Evolutionary conservation across 2,113 vertebrate genomes (phyloP), one percentile per base, ranked within the genome.

Genomic region (Mystacornis crossleyi): DNA sequence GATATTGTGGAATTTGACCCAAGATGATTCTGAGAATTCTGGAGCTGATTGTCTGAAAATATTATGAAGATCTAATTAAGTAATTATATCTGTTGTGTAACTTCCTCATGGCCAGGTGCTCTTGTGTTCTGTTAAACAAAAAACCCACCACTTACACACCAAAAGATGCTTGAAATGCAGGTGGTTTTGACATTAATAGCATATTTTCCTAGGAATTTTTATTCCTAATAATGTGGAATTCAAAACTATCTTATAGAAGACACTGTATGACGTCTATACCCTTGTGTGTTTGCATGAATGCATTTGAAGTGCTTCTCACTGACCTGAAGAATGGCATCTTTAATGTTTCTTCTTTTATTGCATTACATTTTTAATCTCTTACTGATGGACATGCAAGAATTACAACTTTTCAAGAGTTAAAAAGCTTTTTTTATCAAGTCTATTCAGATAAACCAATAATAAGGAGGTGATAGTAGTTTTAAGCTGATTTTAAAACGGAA

Each of bases 131-230:
- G 19, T 33, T 40, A 80, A 91, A 53, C 14, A 75, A 34, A 34
- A 40, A 23, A 8, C 0, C 0, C 12, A 48, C 13, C 7, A n/a
- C 29, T 47, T 60, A 28, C 8, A 47, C 21, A 26, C 3, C 11
- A 51, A 64, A 78, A 70, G 10, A 38, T 64, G 38, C 4, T 29
- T 57, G 34, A 58, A 53, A n/a, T 66, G 20, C 4, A 33, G 3
- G 5, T 36, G 26, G 13, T 40, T 73, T 86, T 77, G 26, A 9
- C 10, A 10, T 87, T 84, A 62, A 48, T 33, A 40, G 4, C 5
- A 14, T 67, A 42, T 72, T 58, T 29, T n/a, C 60, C 79, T 31
- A 24, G 4, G 3, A 33, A 7, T 53, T 83, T 70, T 86, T 55
- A 51, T 54, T 86, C 31, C 45, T 10, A 60, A 43, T 51, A 51